A percentile compares a stretch with the other conserved stretches of the same genome.
These are phyloP conservation scores for Ips nitidus DNA, from an alignment of 1,140 invertebrate genomes.

Conservation along the genomic window DNA sequence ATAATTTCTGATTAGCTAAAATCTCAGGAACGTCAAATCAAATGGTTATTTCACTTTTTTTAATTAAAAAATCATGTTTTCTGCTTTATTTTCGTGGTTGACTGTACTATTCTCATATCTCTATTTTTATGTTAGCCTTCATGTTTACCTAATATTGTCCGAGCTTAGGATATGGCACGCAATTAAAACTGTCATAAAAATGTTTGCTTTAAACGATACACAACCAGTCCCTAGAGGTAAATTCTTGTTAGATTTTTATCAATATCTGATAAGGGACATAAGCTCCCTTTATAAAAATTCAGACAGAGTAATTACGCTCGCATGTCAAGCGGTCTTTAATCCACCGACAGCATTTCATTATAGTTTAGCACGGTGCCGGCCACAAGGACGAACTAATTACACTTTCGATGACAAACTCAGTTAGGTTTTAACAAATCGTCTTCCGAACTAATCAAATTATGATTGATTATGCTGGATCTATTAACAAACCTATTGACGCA, in stretches of 20 bases:
- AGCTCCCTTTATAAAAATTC: constrained; percentile 20
- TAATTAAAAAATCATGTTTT: no score
- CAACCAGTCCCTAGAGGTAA: background rate
- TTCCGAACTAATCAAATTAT: background rate
- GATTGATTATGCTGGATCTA: background rate
- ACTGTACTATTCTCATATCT: no score
- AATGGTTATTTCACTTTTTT: no score
- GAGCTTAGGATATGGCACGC: no score
- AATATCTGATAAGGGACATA: constrained; percentile 21
- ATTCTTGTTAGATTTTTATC: constrained; percentile 16
- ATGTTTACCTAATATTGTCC: no score
- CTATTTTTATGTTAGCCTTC: no score
- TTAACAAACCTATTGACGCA: no score
- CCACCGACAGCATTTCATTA: constrained; percentile 26
- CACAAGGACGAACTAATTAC: constrained; percentile 30
- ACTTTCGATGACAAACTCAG: constrained; percentile 23
- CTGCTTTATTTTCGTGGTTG: no score
- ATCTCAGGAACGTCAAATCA: no score
- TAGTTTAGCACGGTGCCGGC: constrained; percentile 18
- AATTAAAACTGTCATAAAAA: no score
- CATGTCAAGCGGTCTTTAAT: constrained; percentile 25
- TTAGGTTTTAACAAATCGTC: constrained; percentile 21
- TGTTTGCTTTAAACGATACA: no score
- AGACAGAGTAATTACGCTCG: constrained; percentile 25
- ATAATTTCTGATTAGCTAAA: no score